Base-by-base conservation (phyloP, 2,797 vertebrate genomes). In the Micromesistius poutassou region DNA sequence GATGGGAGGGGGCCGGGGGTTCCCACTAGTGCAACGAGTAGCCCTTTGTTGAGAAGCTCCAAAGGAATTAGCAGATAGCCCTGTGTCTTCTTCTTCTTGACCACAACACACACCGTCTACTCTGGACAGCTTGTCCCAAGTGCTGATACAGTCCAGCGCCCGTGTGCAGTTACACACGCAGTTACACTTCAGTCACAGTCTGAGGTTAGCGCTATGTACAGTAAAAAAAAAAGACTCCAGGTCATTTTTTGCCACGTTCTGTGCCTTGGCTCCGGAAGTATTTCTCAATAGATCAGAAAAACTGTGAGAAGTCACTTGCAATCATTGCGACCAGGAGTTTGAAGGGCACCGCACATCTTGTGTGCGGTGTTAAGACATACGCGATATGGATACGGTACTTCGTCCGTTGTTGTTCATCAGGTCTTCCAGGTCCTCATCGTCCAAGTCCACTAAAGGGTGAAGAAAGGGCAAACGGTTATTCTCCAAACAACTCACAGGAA, bases 381-480 rank as follows among this genome's bases (percentile, higher is more conserved):
- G 92, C 33, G 93, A 93, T 79, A 94, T 82, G 78, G 92, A 89
- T 1, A 93, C 89, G 1, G 94, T 92, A 85, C 93, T 94, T 85
- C 91, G 92, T 30, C 93, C 87, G 35, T 94, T 94, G 87, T 94
- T 95, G 91, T 95, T 95, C 91, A 95, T 94, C 84, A 95, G 90
- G 86, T 95, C 93, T 12, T 94, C 94, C 89, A 95, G 75, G 76
- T 94, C 93, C 86, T 94, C 94, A 4, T 95, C 94, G 0, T 93
- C 94, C 81, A 95, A 81, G 71, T 94, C 94, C 86, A 95, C 94
- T 95, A 86, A 50, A 28, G 38, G 35, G 38, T 4, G 70, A 77
- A 38, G 72, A 33, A 72, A 42, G 77, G 76, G 73, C 42, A 62
- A 83, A 68, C 38, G 85, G 68, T 22, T 25, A 28, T 12, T 28